Base-by-base conservation (phyloP, 2,888 invertebrate species). In the Aproaerema taeniolella region DNA sequence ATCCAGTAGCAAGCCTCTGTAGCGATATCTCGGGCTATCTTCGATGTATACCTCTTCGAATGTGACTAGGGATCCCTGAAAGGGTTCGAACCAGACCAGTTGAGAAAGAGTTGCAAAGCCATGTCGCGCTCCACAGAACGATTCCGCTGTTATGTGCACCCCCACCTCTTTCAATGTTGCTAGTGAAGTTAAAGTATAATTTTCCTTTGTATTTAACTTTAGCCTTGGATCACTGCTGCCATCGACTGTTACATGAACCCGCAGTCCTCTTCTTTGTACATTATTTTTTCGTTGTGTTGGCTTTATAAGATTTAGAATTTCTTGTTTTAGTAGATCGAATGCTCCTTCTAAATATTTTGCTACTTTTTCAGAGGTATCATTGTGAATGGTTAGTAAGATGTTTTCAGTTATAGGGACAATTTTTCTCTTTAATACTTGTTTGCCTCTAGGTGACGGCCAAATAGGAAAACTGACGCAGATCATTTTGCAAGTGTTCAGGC, bases 1-100 rank as follows among this genome's bases (percentile, higher is more conserved):
- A 66, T 98, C 98, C 36, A 98, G 75, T 75, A 97, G 90, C 1
- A 98, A 73, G 3, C 98, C 98, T 26, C 98, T 90, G 70, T 95
- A 96, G 36, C 78, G 70, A 53, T 89, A 90, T 28, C 90, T 88
- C 0, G 98, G 98, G 14, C 89, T 90, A 70, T 98, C 98, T 38
- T 90, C 88, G 0, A 94, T 83, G 1, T 85, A 80, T 0, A 91
- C 92, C 14, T 90, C 91, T 46, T 91, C 89, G 0, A 94, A 71
- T 5, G 90, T 87, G 25, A 91, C 88, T 35, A 94, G 71, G 1
- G 89, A 76, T 2, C 88, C 89, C 0, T 83, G 81, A 35, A 85
- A 87, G 12, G 93, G 92, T 47, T 94, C 94, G 72, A 91, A 89
- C 94, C 94, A 94, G 33, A 93, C 90, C 49, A 95, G 77, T 60